Evolutionary conservation across 2,797 vertebrate species (phyloP).

Genomic region (Cryptoblepharus egeriae): DNA sequence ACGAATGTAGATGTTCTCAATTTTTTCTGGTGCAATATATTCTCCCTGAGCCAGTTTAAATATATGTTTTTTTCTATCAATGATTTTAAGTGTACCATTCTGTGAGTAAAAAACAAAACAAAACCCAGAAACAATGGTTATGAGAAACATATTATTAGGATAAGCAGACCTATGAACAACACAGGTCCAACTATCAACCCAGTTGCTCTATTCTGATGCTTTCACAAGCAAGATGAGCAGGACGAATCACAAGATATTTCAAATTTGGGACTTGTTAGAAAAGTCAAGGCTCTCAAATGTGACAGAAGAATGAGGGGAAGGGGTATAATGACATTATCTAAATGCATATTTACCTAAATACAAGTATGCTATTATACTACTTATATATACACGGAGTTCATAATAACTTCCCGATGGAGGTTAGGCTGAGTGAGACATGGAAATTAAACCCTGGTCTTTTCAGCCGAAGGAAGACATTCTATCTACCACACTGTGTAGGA

Average conservation of each 20-base stretch:
- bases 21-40: constrained; percentile 98
- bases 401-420: neutral
- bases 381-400: neutral
- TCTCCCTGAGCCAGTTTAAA: constrained; percentile 99
- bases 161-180: neutral
- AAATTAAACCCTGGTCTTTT: neutral
- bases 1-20: constrained; percentile 97
- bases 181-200: neutral
- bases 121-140: constrained; percentile 37
- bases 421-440: neutral
- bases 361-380: too few species aligned
- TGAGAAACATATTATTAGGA: constrained; percentile 32
- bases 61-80: constrained; percentile 98
- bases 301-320: neutral
- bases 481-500: neutral
- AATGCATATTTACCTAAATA: too few species aligned
- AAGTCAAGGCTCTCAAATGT: constrained; percentile 1
- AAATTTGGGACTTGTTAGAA: neutral
- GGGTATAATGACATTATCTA: too few species aligned
- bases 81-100: constrained; percentile 96
- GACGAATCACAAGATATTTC: neutral
- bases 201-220: neutral
- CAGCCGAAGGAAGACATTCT: neutral
- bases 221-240: neutral
- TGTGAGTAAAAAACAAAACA: constrained; percentile 70